Evolutionary conservation across 92 coral and sea anemone genomes (phyloP).

Genomic region (Virgularia gustaviana): DNA sequence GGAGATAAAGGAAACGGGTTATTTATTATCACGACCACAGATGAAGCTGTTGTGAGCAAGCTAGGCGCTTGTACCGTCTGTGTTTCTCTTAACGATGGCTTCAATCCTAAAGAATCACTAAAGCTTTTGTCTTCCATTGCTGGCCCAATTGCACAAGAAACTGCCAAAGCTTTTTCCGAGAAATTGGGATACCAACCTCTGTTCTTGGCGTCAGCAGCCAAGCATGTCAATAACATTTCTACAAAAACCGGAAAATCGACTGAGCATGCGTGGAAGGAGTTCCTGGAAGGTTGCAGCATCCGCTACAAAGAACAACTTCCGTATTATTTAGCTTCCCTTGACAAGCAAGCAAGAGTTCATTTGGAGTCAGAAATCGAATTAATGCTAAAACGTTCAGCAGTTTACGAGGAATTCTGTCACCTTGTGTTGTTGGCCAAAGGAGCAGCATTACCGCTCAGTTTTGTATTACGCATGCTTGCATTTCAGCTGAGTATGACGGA

Average conservation of each 20-base stretch:
- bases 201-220: constrained; percentile 21
- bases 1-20: constrained; percentile 10
- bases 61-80: not conserved
- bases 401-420: constrained; percentile 15
- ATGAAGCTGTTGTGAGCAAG: not conserved
- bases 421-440: constrained; percentile 14
- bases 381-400: not conserved
- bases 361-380: constrained; percentile 6
- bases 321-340: constrained; percentile 8
- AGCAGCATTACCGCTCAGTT: not conserved
- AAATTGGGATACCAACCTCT: constrained; percentile 10
- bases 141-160: not conserved
- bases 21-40: constrained; percentile 10
- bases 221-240: not conserved
- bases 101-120: not conserved
- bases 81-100: not conserved
- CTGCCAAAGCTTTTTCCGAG: not conserved
- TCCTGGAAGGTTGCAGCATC: constrained; percentile 2
- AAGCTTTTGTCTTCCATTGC: not conserved
- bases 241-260: not conserved
- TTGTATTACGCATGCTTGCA: constrained; percentile 5
- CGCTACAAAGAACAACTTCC: constrained; percentile 22
- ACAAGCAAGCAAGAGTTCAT: not conserved
- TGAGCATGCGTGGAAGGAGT: not conserved
- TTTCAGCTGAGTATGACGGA: not conserved